These are phyloP conservation scores for Morone saxatilis DNA, from an alignment of 2,113 vertebrate species.

Conservation along the genomic window DNA sequence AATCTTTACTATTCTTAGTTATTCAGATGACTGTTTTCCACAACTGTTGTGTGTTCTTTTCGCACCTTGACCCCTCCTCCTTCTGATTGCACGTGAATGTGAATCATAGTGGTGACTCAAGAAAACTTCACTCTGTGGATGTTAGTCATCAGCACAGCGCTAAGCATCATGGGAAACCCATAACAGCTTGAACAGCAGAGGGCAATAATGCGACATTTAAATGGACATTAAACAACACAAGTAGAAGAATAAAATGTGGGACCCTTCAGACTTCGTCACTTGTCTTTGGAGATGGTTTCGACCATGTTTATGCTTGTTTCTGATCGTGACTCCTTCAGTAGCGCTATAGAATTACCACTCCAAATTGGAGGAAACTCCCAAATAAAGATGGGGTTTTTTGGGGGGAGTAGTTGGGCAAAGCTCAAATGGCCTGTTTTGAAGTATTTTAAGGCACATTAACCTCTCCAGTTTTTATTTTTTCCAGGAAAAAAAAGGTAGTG, in stretches of 20 bases:
- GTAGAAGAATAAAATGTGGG: background rate
- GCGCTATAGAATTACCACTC: background rate
- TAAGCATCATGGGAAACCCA: background rate
- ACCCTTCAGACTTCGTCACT: background rate
- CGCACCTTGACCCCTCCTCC: background rate
- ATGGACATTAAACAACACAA: background rate
- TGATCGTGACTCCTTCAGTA: background rate
- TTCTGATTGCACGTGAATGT: background rate
- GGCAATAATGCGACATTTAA: slow-evolving; percentile 18
- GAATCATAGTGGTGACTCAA: slow-evolving; percentile 37
- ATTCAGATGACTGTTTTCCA: background rate
- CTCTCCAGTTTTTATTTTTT: slow-evolving; percentile 25
- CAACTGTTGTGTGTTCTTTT: background rate
- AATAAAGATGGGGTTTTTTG: background rate
- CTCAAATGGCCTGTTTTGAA: slow-evolving; percentile 3
- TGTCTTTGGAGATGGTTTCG: background rate
- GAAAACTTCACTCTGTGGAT: background rate
- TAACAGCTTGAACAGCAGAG: slow-evolving; percentile 18
- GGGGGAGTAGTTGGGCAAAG: background rate
- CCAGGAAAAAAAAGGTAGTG: slow-evolving; percentile 14
- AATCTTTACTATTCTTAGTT: background rate
- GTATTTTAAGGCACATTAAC: slow-evolving; percentile 27
- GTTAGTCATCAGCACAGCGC: background rate
- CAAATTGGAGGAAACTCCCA: background rate
- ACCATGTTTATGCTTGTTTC: background rate